These are phyloP conservation scores for Rhincodon typus DNA, from an alignment of 2,797 vertebrate genomes.

Conservation along the genomic window DNA sequence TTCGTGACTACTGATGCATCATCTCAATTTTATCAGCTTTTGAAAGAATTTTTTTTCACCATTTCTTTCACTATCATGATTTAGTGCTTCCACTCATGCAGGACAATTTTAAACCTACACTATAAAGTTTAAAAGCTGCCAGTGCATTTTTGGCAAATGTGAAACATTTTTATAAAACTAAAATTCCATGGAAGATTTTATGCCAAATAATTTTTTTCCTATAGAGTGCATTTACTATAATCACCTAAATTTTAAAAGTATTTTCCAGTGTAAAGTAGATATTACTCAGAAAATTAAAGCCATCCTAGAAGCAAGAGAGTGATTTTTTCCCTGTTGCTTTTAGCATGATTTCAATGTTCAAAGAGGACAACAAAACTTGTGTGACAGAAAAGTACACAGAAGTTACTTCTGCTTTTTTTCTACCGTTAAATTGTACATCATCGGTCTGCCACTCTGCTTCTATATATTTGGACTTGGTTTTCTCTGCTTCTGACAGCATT, in stretches of 20 bases:
- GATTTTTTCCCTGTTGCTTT: neutral
- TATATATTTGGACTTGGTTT: neutral
- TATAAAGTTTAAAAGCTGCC: neutral
- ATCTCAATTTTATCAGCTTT: neutral
- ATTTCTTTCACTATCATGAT: neutral
- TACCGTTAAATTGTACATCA: neutral
- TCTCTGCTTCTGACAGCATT: neutral
- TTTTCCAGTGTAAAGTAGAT: neutral
- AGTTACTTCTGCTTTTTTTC: neutral
- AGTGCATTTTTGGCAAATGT: neutral
- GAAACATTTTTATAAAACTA: neutral
- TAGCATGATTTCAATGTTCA: neutral
- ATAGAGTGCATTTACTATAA: neutral
- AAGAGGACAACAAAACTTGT: neutral
- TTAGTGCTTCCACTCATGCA: neutral
- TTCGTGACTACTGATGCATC: neutral
- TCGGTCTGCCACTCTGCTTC: neutral
- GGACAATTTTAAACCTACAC: neutral
- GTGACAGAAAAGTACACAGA: neutral
- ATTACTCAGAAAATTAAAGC: neutral
- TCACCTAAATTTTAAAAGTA: neutral
- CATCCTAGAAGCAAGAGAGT: neutral
- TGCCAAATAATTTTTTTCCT: neutral
- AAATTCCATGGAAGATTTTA: neutral
- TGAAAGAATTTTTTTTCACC: neutral